These are phyloP conservation scores for Amphiduros pacificus DNA, from an alignment of 2,888 invertebrate species.

Conservation along the genomic window DNA sequence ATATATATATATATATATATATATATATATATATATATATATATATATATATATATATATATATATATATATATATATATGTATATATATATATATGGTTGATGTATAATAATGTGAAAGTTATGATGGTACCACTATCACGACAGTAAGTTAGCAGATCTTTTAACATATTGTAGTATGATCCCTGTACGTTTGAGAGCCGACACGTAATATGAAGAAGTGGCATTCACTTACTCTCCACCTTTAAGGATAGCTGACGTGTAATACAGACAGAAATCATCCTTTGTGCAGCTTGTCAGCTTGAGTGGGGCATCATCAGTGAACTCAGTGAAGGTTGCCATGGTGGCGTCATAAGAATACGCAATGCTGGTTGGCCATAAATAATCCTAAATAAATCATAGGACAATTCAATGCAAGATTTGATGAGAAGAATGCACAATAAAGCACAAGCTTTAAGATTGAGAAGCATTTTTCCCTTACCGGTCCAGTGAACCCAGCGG, in stretches of 20 bases:
- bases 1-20: too few species aligned
- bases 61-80: too few species aligned
- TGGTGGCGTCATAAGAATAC: not conserved
- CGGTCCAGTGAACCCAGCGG: slow-evolving; percentile 33
- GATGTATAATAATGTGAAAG: too few species aligned
- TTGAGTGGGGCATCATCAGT: slow-evolving; percentile 13
- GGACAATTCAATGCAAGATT: not conserved
- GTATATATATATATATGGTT: too few species aligned
- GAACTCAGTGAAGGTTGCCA: not conserved
- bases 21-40: too few species aligned
- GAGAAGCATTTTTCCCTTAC: not conserved
- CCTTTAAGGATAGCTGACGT: slow-evolving; percentile 15
- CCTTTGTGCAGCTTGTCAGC: slow-evolving; percentile 16
- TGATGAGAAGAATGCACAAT: not conserved
- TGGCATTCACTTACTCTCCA: not conserved
- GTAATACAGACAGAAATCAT: slow-evolving; percentile 25
- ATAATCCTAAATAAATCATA: too few species aligned
- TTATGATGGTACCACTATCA: too few species aligned
- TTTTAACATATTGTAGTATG: too few species aligned
- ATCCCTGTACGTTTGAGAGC: too few species aligned
- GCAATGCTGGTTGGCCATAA: not conserved
- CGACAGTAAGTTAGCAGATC: too few species aligned
- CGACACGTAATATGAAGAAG: not conserved
- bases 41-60: too few species aligned
- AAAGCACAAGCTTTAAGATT: not conserved